phyloP scores from a whole-genome alignment of 2,113 vertebrate genomes.

The Myiozetetes cayanensis region DNA sequence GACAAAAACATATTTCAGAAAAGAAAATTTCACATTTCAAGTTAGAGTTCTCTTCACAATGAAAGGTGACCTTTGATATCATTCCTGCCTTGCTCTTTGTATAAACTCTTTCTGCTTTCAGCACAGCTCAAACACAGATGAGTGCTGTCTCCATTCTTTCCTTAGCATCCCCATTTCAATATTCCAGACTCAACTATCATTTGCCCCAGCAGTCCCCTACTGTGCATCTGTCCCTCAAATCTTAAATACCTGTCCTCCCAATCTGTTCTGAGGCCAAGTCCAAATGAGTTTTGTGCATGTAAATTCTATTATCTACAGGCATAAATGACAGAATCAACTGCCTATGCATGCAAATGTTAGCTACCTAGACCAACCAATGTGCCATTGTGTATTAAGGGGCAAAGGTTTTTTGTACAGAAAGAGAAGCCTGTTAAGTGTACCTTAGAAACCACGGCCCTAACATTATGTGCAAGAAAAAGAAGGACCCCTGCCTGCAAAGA shows the following conservation, averaged over 20 bases:
- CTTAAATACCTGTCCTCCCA: conserved; percentile 59
- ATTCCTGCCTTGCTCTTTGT: not conserved
- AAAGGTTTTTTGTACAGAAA: not conserved
- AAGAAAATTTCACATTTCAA: conserved; percentile 14
- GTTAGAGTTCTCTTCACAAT: not conserved
- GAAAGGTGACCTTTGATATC: conserved; percentile 55
- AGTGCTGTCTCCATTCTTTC: not conserved
- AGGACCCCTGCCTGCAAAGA: not conserved
- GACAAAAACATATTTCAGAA: conserved; percentile 11
- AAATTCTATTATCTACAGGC: conserved; percentile 62
- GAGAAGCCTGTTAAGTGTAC: not conserved
- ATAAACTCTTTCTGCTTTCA: conserved; percentile 15
- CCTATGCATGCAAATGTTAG: conserved; percentile 23
- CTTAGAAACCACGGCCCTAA: not conserved
- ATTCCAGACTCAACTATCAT: conserved; percentile 16
- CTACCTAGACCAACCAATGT: not conserved
- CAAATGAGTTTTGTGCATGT: conserved; percentile 49
- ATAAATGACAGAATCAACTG: conserved; percentile 55
- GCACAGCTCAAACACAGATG: not conserved
- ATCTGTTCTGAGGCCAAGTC: conserved; percentile 30
- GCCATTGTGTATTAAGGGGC: not conserved
- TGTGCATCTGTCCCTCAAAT: conserved; percentile 52
- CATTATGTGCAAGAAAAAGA: not conserved
- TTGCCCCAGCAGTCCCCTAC: conserved; percentile 27
- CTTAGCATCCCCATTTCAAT: conserved; percentile 29